Evolutionary conservation across 2,888 invertebrate species (phyloP), one percentile per base, ranked within the genome.

Genomic region (Timema podura): DNA sequence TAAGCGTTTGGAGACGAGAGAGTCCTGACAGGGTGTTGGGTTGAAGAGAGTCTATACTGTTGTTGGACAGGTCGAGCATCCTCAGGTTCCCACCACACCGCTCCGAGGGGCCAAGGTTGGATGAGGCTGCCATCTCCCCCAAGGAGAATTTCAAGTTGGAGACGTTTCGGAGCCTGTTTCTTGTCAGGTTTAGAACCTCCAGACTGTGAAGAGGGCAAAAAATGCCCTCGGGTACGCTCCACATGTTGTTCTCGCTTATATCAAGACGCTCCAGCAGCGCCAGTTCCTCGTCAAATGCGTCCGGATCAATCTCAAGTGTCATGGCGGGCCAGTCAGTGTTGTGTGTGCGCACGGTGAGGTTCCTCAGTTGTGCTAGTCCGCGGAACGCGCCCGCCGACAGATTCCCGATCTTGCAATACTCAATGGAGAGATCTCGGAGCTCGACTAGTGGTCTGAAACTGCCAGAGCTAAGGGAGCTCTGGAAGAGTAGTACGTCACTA

Each of bases 301-400:
- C 88, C 15, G 87, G 85, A 57, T 91, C 89, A 73, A 92, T 86
- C 79, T 92, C 90, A 73, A 92, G 84, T 68, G 90, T 88, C 88
- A 92, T 90, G 68, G 91, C 88, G 57, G 91, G 90, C 91, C 92
- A 92, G 79, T 92, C 91, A 59, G 91, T 91, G 81, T 92, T 92
- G 82, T 92, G 91, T 67, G 92, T 92, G 77, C 91, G 86, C 74
- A 94, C 87, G 64, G 93, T 92, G 71, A 94, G 84, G 80, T 92
- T 91, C 75, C 90, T 85, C 73, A 94, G 84, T 79, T 92, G 89
- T 71, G 89, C 87, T 59, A 93, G 86, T 64, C 92, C 92, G 64
- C 88, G 87, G 78, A 94, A 92, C n/a, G 93, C 91, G 70, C 91
- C 91, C 76, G 91, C 89, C 72, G 92, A 90, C 71, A 93, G 84